Conservation (phyloP, 1,140 invertebrate genomes). For the Diabrotica virgifera region DNA sequence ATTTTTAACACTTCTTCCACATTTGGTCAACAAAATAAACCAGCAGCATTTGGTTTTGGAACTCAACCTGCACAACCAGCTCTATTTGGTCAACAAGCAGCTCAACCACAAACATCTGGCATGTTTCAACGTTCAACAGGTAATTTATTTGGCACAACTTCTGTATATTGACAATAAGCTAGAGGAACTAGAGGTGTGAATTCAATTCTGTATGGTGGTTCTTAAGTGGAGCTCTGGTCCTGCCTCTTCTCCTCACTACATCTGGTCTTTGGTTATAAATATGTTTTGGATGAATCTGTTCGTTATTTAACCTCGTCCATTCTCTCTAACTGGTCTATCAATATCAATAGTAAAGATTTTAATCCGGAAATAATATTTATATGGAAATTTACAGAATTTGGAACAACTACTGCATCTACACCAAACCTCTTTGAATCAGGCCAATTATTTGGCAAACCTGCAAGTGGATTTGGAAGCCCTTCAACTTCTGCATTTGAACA, state of each 20-base stretch:
- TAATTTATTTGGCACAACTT: slow-evolving; percentile 34
- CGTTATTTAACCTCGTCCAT: too few species aligned
- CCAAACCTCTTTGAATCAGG: slow-evolving; percentile 37
- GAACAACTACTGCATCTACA: too few species aligned
- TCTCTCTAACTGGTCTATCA: too few species aligned
- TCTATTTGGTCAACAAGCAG: slow-evolving; percentile 19
- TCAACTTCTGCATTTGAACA: slow-evolving; percentile 59
- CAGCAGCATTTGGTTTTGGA: slow-evolving; percentile 57
- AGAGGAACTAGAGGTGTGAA: slow-evolving; percentile 77
- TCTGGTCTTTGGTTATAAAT: too few species aligned
- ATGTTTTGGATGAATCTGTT: too few species aligned
- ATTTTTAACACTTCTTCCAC: too few species aligned
- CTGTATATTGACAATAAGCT: slow-evolving; percentile 27
- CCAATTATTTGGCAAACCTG: slow-evolving; percentile 34
- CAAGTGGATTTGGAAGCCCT: slow-evolving; percentile 30
- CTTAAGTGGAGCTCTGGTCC: too few species aligned
- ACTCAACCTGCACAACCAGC: slow-evolving; percentile 11
- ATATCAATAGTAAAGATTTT: too few species aligned
- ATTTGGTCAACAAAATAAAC: slow-evolving; percentile 62
- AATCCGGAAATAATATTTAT: too few species aligned
- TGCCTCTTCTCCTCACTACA: too few species aligned
- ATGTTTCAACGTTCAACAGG: slow-evolving; percentile 37
- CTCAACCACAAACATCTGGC: slow-evolving; percentile 41
- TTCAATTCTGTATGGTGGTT: too few species aligned
- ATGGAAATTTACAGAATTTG: slow-evolving; percentile 29